Evolutionary conservation across 2,888 invertebrate genomes (phyloP).

Genomic region (Leucozona laternaria): DNA sequence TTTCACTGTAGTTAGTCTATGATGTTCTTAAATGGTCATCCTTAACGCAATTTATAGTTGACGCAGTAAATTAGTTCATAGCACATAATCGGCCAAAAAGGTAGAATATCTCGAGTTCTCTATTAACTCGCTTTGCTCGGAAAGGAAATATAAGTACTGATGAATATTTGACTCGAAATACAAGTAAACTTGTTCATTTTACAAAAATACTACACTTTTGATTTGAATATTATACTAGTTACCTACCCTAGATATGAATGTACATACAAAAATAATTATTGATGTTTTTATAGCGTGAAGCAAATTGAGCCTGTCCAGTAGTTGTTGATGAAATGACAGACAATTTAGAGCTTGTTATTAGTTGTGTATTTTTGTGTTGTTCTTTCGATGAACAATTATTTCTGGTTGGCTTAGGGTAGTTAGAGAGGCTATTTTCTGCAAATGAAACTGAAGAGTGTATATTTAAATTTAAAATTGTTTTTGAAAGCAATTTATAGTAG

Average conservation of each 20-base stretch:
- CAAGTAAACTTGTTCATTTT: neutral
- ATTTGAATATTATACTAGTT: too few relatives aligned
- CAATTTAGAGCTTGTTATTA: conserved; percentile 53
- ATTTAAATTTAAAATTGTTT: conserved; percentile 23
- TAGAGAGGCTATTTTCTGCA: neutral
- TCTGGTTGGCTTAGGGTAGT: conserved; percentile 12
- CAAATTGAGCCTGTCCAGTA: conserved; percentile 57
- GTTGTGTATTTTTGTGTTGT: conserved; percentile 39
- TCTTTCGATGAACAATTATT: conserved; percentile 25
- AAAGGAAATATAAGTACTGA: too few relatives aligned
- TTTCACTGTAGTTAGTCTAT: conserved; percentile 23
- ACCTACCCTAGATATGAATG: neutral
- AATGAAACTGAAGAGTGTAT: conserved; percentile 11
- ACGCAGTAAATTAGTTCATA: conserved; percentile 40
- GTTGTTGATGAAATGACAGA: conserved; percentile 54
- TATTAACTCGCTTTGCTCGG: neutral
- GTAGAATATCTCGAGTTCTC: neutral
- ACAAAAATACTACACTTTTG: neutral
- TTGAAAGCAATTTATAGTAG: conserved; percentile 34
- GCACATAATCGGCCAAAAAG: neutral
- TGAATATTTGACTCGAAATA: neutral
- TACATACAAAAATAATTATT: conserved; percentile 11
- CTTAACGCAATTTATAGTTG: conserved; percentile 54
- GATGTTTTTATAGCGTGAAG: conserved; percentile 69
- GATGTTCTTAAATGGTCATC: conserved; percentile 52